These are phyloP conservation scores for Calycopis cecrops DNA, from an alignment of 1,140 invertebrate species.

Conservation along the genomic window DNA sequence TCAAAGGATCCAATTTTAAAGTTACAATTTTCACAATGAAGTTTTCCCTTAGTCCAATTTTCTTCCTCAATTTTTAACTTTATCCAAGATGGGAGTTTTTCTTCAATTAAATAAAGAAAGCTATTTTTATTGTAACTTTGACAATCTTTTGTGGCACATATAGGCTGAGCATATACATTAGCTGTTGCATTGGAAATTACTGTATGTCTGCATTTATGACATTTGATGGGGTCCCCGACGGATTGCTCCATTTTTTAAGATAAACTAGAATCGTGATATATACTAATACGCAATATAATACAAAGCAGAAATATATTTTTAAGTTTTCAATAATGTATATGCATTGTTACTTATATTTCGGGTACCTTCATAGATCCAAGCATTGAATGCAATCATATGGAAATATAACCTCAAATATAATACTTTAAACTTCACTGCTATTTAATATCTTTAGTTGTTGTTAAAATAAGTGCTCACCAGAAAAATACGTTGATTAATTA, in stretches of 20 bases:
- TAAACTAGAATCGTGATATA: no score
- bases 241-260: constrained; percentile 6
- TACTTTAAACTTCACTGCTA: no score
- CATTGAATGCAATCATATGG: no score
- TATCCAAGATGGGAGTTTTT: constrained; percentile 66
- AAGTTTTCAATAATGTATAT: no score
- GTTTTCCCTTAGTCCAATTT: constrained; percentile 78
- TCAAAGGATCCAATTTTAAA: constrained; percentile 78
- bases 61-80: constrained; percentile 56
- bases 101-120: constrained; percentile 64
- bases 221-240: constrained; percentile 37
- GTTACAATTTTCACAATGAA: constrained; percentile 77
- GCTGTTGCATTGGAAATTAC: constrained; percentile 36
- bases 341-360: no score
- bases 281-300: no score
- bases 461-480: no score
- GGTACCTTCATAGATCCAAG: no score
- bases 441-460: no score
- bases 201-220: constrained; percentile 57
- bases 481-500: no score
- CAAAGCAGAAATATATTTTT: no score
- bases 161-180: constrained; percentile 24
- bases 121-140: constrained; percentile 44
- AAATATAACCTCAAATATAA: no score
- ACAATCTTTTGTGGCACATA: constrained; percentile 30